A percentile compares a stretch with the other conserved stretches of the same genome.
These are phyloP conservation scores for Phenacoccus solenopsis DNA, from an alignment of 1,140 invertebrate species.

Conservation along the genomic window DNA sequence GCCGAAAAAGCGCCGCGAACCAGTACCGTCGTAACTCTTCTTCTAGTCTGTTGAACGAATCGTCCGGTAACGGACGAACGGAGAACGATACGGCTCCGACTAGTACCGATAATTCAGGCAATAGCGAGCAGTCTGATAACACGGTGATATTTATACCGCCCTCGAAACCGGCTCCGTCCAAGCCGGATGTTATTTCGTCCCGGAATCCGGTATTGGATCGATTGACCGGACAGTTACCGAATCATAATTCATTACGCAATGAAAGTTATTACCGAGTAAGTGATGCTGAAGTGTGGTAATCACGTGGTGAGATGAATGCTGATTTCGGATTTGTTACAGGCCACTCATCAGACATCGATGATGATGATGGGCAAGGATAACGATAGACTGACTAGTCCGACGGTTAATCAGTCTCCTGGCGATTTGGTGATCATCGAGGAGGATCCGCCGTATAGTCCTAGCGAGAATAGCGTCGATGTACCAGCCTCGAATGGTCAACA, in stretches of 20 bases:
- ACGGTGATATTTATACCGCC: slow-evolving; percentile 45
- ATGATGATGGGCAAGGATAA: slow-evolving; percentile 32
- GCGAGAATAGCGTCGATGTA: slow-evolving; percentile 15
- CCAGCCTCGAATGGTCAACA: neutral
- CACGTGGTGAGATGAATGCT: too few species aligned
- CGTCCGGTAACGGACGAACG: slow-evolving; percentile 31
- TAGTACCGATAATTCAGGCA: slow-evolving; percentile 34
- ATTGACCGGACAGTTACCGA: slow-evolving; percentile 52
- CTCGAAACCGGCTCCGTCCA: neutral
- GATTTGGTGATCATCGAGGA: slow-evolving; percentile 58
- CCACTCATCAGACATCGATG: slow-evolving; percentile 44
- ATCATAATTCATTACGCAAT: slow-evolving; percentile 44
- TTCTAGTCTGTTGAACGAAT: slow-evolving; percentile 36
- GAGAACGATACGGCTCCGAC: slow-evolving; percentile 20
- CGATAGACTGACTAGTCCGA: slow-evolving; percentile 34
- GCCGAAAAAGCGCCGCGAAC: slow-evolving; percentile 41
- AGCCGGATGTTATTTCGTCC: slow-evolving; percentile 25
- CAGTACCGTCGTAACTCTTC: slow-evolving; percentile 36
- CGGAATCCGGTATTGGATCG: slow-evolving; percentile 73
- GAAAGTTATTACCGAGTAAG: slow-evolving; percentile 64
- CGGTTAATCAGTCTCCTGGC: slow-evolving; percentile 39
- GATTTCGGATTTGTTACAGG: slow-evolving; percentile 30
- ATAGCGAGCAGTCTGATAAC: slow-evolving; percentile 45
- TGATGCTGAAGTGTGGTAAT: neutral
- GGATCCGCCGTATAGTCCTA: slow-evolving; percentile 33